Percentiles rank a stretch among this genome's conserved stretches.
Conservation (phyloP, 2,797 vertebrate species). For the Syngnathus acus region DNA sequence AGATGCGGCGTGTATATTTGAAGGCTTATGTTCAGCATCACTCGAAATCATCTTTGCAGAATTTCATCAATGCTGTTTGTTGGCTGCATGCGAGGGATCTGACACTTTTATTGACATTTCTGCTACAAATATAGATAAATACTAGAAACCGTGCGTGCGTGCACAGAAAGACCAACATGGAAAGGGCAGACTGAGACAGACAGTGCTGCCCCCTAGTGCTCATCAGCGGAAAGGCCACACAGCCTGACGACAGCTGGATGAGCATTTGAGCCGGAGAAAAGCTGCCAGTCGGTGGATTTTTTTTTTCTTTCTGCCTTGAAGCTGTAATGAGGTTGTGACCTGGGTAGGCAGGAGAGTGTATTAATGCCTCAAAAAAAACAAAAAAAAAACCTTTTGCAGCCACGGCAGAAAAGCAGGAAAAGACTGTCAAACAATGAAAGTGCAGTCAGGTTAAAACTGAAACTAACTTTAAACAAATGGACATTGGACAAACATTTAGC, state of each 20-base stretch:
- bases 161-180: neutral
- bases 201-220: conserved; percentile 58
- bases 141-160: neutral
- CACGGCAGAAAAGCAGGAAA: conserved; percentile 72
- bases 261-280: conserved; percentile 40
- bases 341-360: conserved; percentile 69
- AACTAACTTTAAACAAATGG: neutral
- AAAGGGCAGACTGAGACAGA: neutral
- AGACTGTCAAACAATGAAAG: conserved; percentile 78
- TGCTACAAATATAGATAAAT: conserved; percentile 10
- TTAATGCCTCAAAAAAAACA: conserved; percentile 73
- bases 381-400: conserved; percentile 62
- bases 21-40: conserved; percentile 66
- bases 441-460: conserved; percentile 45
- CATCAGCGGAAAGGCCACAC: conserved; percentile 34
- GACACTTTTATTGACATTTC: conserved; percentile 5
- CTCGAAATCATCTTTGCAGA: conserved; percentile 57
- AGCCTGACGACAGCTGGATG: conserved; percentile 41
- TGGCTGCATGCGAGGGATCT: neutral
- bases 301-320: conserved; percentile 63
- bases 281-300: conserved; percentile 58
- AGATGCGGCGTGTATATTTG: conserved; percentile 48
- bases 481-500: neutral
- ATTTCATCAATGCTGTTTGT: conserved; percentile 35
- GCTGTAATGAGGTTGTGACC: conserved; percentile 75